Percentiles rank a stretch among this genome's conserved stretches.
Conservation (phyloP, 2,113 vertebrate genomes). For the Python bivittatus region DNA sequence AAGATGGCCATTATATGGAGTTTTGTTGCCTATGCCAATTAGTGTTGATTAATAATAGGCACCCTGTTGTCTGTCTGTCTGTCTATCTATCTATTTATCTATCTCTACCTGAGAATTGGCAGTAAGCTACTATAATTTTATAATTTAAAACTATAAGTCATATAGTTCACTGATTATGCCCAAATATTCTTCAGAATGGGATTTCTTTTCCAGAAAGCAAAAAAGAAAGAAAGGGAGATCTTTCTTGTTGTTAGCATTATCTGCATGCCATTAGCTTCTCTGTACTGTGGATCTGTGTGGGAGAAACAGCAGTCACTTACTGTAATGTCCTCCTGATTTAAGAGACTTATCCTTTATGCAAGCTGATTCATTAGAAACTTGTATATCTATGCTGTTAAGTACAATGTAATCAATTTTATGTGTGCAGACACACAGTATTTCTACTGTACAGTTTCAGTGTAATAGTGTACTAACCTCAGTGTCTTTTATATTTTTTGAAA, state of each 20-base stretch:
- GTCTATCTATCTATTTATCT: slow-evolving; percentile 1
- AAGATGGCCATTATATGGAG: background rate
- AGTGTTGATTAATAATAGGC: background rate
- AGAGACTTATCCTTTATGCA: background rate
- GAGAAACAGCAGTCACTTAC: background rate
- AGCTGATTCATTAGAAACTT: slow-evolving; percentile 4
- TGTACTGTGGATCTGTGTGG: background rate
- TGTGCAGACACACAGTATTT: background rate
- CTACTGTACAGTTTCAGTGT: background rate
- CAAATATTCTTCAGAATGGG: slow-evolving; percentile 46
- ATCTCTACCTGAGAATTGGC: background rate
- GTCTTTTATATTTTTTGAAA: slow-evolving; percentile 32
- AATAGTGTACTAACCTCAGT: background rate
- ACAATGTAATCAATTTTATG: background rate
- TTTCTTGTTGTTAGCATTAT: background rate
- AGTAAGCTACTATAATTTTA: background rate
- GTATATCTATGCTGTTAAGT: background rate
- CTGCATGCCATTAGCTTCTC: slow-evolving; percentile 57
- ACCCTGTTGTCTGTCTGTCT: background rate
- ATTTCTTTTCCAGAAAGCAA: slow-evolving; percentile 61
- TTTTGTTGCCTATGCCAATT: slow-evolving; percentile 12
- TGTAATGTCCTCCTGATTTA: background rate
- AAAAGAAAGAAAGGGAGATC: slow-evolving; percentile 8
- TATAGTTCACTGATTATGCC: background rate
- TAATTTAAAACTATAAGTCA: too few species aligned